phyloP scores from a whole-genome alignment of 2,113 vertebrate species.

The Alouatta palliata region DNA sequence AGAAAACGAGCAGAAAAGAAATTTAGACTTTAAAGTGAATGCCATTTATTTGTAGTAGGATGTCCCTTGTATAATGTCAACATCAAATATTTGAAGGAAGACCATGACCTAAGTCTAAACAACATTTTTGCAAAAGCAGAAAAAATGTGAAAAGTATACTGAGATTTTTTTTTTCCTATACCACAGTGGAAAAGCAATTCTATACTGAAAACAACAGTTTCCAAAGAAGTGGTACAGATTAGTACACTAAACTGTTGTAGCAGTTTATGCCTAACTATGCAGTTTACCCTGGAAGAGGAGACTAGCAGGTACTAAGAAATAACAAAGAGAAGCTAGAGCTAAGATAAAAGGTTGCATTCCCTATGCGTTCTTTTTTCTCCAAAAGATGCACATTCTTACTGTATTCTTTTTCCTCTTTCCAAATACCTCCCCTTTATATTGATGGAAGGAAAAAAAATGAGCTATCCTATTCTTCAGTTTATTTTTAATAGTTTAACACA shows the following conservation, averaged over 20 bases:
- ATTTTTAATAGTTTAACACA: background rate
- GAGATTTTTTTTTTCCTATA: background rate
- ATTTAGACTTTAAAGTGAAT: constrained; percentile 45
- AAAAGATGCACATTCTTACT: background rate
- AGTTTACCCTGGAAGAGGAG: background rate
- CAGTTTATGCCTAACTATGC: background rate
- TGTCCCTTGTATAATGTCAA: background rate
- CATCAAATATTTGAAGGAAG: constrained; percentile 43
- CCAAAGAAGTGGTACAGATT: background rate
- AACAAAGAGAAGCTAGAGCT: background rate
- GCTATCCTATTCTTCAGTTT: background rate
- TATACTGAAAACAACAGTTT: background rate
- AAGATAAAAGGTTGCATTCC: background rate
- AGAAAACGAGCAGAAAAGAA: constrained; percentile 20
- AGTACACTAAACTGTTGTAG: background rate
- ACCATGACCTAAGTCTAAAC: background rate
- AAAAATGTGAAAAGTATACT: background rate
- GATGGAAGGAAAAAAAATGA: constrained; percentile 14
- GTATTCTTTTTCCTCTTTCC: background rate
- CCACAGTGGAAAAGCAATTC: background rate
- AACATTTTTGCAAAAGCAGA: background rate
- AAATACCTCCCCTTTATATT: constrained; percentile 4
- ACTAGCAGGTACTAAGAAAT: background rate
- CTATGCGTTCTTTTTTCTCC: background rate
- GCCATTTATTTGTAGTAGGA: background rate